A percentile compares a stretch with the other conserved stretches of the same genome.
These are phyloP conservation scores for Caenorhabditis uteleia DNA, from an alignment of 2,888 invertebrate genomes.

Conservation along the genomic window DNA sequence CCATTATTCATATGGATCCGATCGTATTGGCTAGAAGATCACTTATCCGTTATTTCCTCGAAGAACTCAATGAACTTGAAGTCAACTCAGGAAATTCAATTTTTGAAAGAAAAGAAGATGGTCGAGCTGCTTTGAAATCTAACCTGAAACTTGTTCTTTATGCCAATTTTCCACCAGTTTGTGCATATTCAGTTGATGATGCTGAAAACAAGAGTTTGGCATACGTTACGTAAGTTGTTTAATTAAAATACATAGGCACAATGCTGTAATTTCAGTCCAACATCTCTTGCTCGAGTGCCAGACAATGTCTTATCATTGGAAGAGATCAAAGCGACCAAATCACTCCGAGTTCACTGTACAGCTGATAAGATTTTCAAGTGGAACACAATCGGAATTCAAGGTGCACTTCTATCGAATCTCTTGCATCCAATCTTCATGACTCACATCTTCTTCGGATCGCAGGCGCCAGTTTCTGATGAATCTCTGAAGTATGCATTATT, in stretches of 20 bases:
- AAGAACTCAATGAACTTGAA: conserved; percentile 9
- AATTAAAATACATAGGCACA: no score
- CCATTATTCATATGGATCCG: conserved; percentile 35
- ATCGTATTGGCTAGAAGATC: conserved; percentile 43
- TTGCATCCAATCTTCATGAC: conserved; percentile 32
- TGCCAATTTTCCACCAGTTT: conserved; percentile 25
- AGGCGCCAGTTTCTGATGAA: conserved; percentile 11
- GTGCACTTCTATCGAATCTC: conserved; percentile 44
- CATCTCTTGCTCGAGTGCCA: conserved; percentile 3
- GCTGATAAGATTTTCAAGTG: conserved; percentile 56
- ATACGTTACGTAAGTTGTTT: conserved; percentile 17
- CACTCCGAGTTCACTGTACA: conserved; percentile 28
- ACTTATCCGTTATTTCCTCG: conserved; percentile 17
- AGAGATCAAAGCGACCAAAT: conserved; percentile 9
- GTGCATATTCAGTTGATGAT: conserved; percentile 8
- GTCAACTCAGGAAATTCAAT: conserved; percentile 8
- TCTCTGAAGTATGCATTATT: conserved; percentile 21
- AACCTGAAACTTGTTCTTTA: conserved; percentile 28
- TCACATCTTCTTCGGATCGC: conserved; percentile 31
- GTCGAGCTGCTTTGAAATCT: conserved; percentile 17
- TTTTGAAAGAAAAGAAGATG: conserved; percentile 21
- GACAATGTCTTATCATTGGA: conserved; percentile 13
- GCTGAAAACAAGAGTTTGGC: conserved; percentile 10
- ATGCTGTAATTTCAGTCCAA: conserved; percentile 14
- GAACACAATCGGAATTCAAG: conserved; percentile 46